phyloP scores from a whole-genome alignment of 1,140 invertebrate genomes.

The Hycleus cichorii region DNA sequence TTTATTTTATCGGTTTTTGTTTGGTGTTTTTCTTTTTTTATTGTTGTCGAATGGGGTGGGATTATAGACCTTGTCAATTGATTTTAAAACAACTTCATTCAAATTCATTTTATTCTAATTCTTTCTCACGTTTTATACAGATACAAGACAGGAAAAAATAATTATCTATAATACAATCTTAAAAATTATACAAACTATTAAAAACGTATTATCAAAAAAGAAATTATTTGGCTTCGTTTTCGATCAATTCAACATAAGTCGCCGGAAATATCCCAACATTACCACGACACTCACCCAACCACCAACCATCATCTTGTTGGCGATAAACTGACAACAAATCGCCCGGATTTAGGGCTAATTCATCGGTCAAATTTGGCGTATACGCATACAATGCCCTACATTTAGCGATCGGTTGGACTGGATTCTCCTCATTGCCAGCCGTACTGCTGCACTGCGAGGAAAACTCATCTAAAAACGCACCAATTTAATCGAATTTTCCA shows the following conservation, averaged over 20 bases:
- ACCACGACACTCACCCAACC: constrained; percentile 83
- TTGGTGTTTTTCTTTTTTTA: constrained; percentile 21
- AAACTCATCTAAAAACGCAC: constrained; percentile 56
- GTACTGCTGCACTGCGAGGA: constrained; percentile 59
- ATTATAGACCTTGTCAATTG: constrained; percentile 9
- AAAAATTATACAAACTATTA: not conserved
- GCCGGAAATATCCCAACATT: constrained; percentile 86
- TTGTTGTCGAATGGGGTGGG: constrained; percentile 21
- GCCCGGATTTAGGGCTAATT: constrained; percentile 74
- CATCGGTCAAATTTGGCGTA: constrained; percentile 79
- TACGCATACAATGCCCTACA: constrained; percentile 85
- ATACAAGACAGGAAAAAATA: not conserved
- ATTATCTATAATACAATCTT: not conserved
- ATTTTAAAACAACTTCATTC: not conserved
- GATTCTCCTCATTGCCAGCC: constrained; percentile 46
- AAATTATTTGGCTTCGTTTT: constrained; percentile 4
- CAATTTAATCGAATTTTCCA: not conserved
- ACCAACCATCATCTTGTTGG: constrained; percentile 92
- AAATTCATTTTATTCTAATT: not conserved
- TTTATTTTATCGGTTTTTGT: constrained; percentile 25
- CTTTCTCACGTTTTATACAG: not conserved
- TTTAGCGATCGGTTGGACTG: constrained; percentile 46
- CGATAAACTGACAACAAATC: constrained; percentile 83
- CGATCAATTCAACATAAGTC: constrained; percentile 70
- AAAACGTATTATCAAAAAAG: not conserved